These are phyloP conservation scores for Caradrina kadenii DNA, from an alignment of 2,888 invertebrate genomes.

Conservation along the genomic window DNA sequence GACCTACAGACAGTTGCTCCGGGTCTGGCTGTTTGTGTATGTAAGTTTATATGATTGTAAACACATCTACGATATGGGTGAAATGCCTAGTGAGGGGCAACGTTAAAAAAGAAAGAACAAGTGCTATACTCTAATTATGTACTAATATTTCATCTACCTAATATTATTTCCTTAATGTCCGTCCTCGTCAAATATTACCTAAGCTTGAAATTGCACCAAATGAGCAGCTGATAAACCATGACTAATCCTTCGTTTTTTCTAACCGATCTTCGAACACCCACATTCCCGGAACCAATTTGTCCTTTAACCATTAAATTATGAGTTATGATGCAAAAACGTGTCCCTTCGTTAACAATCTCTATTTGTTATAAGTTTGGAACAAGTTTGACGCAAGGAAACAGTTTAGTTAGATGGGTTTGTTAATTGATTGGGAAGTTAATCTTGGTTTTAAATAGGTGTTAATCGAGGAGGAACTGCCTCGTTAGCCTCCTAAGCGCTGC, in stretches of 20 bases:
- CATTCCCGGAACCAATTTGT: constrained; percentile 69
- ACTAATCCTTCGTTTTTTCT: constrained; percentile 31
- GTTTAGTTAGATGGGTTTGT: constrained; percentile 44
- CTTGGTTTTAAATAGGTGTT: constrained; percentile 46
- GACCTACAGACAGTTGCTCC: too few relatives aligned
- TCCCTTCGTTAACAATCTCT: constrained; percentile 26
- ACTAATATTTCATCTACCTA: too few relatives aligned
- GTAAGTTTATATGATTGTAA: too few relatives aligned
- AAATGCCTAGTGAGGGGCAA: too few relatives aligned
- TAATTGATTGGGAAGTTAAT: constrained; percentile 53
- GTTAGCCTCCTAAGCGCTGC: too few relatives aligned
- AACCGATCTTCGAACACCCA: constrained; percentile 23
- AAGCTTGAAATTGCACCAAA: constrained; percentile 30
- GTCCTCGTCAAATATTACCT: not conserved
- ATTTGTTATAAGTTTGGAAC: constrained; percentile 29
- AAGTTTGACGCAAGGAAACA: constrained; percentile 30
- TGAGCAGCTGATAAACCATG: constrained; percentile 38
- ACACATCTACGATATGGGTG: too few relatives aligned
- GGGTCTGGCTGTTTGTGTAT: too few relatives aligned
- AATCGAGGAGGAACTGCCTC: too few relatives aligned
- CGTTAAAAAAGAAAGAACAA: too few relatives aligned
- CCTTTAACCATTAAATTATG: constrained; percentile 62
- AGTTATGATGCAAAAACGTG: constrained; percentile 64
- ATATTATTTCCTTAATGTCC: not conserved
- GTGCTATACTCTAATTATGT: too few relatives aligned